Percentiles rank a stretch among this genome's conserved stretches.
phyloP scores from a whole-genome alignment of 1,140 invertebrate species.

The Drosophila cardini region DNA sequence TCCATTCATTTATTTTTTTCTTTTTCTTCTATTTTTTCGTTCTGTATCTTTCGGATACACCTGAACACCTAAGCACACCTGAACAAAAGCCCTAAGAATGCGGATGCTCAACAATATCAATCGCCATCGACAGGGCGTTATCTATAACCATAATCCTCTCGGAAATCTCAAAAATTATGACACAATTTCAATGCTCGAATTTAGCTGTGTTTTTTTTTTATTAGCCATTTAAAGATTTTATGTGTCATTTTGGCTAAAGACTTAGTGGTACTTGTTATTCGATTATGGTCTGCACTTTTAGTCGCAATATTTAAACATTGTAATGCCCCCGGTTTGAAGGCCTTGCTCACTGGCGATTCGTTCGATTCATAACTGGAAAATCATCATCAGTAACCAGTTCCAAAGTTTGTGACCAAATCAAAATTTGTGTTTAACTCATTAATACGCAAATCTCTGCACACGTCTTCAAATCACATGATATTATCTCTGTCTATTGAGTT shows the following conservation, averaged over 20 bases:
- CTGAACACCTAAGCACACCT: slow-evolving; percentile 21
- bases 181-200: background rate
- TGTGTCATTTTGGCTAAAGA: no score
- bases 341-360: no score
- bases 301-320: no score
- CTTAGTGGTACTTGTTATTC: background rate
- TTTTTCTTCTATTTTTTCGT: no score
- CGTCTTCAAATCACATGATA: background rate
- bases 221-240: background rate
- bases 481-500: background rate
- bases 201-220: background rate
- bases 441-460: slow-evolving; percentile 33
- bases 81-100: slow-evolving; percentile 29
- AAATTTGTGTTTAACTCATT: no score
- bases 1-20: no score
- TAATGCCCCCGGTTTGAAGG: background rate
- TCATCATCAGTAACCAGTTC: slow-evolving; percentile 8
- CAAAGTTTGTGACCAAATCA: background rate
- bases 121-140: background rate
- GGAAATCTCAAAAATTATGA: background rate
- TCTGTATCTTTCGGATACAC: slow-evolving; percentile 33
- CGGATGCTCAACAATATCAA: slow-evolving; percentile 26
- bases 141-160: background rate
- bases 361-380: slow-evolving; percentile 9
- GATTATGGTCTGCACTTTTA: background rate